Evolutionary conservation across 2,797 vertebrate genomes (phyloP), one percentile per base, ranked within the genome.

Genomic region (Microchirus variegatus): DNA sequence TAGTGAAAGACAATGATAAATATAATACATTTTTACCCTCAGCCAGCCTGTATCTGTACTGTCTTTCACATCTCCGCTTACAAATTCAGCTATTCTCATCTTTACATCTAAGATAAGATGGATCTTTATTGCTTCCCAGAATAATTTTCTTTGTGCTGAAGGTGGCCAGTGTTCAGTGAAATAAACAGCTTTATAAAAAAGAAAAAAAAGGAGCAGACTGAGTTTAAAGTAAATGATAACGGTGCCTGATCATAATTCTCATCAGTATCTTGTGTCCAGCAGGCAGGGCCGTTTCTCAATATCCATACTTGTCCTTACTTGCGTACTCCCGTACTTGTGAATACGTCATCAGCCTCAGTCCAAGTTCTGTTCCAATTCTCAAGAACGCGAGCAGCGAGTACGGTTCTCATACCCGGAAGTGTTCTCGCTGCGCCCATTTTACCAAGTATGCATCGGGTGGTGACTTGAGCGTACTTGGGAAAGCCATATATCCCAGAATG

Each of bases 1-100:
- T 60, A 53, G 48, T 52, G 70, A 83, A 66, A 76, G 78, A 63
- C 45, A 76, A 66, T 76, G 42, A 70, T 73, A 50, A 54, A 59
- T 84, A 44, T 41, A 3, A 47, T 73, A 37, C 50, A 63, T 71
- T 72, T 80, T 70, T 62, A 73, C 19, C 48, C 44, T 37, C 42
- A 40, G 13, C 17, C 41, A 45, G 49, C n/a, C 51, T 37, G 47
- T 38, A 50, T 77, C 43, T 60, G 35, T 46, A 35, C 46, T 16
- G 14, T 52, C 51, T 54, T 53, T 37, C 13, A 62, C 40, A 58
- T 53, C 8, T 6, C 7, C 11, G 37, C 1, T 59, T 16, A 11
- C n/a, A n/a, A 26, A 26, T 40, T 54, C 16, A 22, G 52, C 31
- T 38, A 44, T 50, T 59, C 26, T 40, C 18, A 46, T n/a, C 17